A percentile compares a stretch with the other conserved stretches of the same genome.
Conservation (phyloP, 2,113 vertebrate genomes). For the Apistogramma diplotaenia region DNA sequence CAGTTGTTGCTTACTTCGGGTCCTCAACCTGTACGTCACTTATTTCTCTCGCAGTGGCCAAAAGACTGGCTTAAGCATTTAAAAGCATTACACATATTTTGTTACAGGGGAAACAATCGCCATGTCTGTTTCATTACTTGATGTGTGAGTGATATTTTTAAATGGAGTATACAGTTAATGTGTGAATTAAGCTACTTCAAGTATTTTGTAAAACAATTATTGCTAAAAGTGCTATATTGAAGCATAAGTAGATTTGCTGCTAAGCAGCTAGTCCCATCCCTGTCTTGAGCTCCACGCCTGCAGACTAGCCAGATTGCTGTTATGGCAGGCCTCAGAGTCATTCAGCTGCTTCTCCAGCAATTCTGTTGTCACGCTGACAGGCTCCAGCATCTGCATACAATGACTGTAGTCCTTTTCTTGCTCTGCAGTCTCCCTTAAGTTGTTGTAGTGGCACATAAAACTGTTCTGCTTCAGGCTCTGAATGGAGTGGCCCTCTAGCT, state of each 20-base stretch:
- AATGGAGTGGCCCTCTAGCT: neutral
- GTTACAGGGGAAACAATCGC: neutral
- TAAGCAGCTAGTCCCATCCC: neutral
- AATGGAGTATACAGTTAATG: neutral
- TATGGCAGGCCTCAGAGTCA: neutral
- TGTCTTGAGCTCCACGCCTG: neutral
- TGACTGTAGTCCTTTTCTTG: neutral
- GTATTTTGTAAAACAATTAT: neutral
- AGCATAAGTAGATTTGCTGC: neutral
- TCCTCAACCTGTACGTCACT: conserved; percentile 19
- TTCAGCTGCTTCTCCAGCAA: neutral
- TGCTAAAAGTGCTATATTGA: neutral
- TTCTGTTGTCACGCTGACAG: neutral
- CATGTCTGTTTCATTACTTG: neutral
- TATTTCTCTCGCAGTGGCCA: conserved; percentile 17
- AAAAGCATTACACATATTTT: conserved; percentile 9
- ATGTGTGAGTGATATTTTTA: neutral
- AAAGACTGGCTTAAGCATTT: neutral
- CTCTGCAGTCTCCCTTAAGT: neutral
- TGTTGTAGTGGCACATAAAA: neutral
- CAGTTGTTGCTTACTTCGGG: conserved; percentile 34
- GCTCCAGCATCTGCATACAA: neutral
- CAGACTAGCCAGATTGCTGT: neutral
- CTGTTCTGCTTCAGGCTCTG: neutral
- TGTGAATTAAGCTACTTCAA: neutral